These are phyloP conservation scores for Coccyzus lansbergi DNA, from an alignment of 2,797 vertebrate genomes.

Conservation along the genomic window DNA sequence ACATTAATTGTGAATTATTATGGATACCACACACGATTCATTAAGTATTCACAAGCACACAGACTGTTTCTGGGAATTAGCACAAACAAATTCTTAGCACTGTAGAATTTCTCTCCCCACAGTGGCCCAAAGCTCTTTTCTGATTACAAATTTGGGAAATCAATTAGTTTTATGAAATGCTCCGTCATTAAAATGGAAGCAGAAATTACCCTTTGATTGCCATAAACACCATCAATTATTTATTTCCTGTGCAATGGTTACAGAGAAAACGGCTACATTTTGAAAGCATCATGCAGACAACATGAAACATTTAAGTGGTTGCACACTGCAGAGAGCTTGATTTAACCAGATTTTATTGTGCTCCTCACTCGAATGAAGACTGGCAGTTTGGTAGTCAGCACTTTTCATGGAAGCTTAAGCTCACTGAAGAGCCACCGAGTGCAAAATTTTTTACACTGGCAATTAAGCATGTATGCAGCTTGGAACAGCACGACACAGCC, in stretches of 20 bases:
- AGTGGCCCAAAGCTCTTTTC: background rate
- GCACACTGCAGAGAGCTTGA: constrained; percentile 45
- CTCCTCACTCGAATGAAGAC: constrained; percentile 57
- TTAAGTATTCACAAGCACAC: background rate
- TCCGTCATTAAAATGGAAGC: background rate
- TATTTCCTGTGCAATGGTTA: constrained; percentile 44
- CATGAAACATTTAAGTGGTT: constrained; percentile 68
- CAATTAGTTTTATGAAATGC: background rate
- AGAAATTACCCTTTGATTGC: background rate
- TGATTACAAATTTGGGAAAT: background rate
- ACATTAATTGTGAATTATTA: too few species aligned
- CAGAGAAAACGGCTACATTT: constrained; percentile 51
- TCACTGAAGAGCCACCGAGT: constrained; percentile 17
- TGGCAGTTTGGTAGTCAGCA: constrained; percentile 36
- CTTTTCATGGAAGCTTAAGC: background rate
- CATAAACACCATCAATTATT: constrained; percentile 39
- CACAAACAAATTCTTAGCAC: background rate
- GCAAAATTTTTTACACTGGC: constrained; percentile 29
- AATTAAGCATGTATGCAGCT: constrained; percentile 31
- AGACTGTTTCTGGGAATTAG: background rate
- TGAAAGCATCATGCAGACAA: constrained; percentile 55
- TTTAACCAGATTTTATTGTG: constrained; percentile 57
- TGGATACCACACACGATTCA: background rate
- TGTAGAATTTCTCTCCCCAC: background rate
- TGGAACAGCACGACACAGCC: background rate